Evolutionary conservation across 2,113 vertebrate species (phyloP), one percentile per base, ranked within the genome.

Genomic region (Indicator indicator): DNA sequence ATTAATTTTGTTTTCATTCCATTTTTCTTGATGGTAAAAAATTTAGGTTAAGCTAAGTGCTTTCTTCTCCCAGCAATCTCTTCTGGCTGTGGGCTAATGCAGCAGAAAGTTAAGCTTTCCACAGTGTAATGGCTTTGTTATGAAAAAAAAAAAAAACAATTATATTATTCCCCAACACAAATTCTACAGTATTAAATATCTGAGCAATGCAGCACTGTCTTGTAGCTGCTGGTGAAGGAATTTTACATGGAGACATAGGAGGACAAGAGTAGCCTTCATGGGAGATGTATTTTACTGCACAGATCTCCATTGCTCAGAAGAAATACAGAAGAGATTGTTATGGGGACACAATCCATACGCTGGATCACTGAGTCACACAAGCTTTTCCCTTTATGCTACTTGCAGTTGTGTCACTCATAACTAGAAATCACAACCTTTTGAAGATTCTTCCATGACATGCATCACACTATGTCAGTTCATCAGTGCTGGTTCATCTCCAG

Each of bases 1-100:
- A 96, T 96, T 97, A 62, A 95, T 95, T 95, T 94, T 91, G 91
- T 82, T 97, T 95, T 93, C 91, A 93, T 84, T 93, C 88, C 70
- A 69, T 94, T 88, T 91, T 95, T 94, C 76, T 88, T 73, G 58
- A 88, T 79, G 76, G 90, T 79, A 86, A 96, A 92, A 94, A 94
- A 88, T 91, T 81, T 86, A 95, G 84, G 89, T 91, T 92, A 93
- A 86, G 85, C 79, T 86, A 91, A 78, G 80, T 83, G 83, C 65
- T 94, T 94, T 92, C 80, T 88, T 93, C 90, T 88, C 90, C 95
- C 88, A 90, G 94, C 83, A 86, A 88, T 83, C 73, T 90, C 63
- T 55, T 70, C 86, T 78, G 55, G 76, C 88, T 95, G 91, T 86
- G 1, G 0, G 90, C 90, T 93, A 94, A 82, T 6, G 48, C 82